Base-by-base conservation (phyloP, 1,140 invertebrate species). In the Littorina saxatilis region DNA sequence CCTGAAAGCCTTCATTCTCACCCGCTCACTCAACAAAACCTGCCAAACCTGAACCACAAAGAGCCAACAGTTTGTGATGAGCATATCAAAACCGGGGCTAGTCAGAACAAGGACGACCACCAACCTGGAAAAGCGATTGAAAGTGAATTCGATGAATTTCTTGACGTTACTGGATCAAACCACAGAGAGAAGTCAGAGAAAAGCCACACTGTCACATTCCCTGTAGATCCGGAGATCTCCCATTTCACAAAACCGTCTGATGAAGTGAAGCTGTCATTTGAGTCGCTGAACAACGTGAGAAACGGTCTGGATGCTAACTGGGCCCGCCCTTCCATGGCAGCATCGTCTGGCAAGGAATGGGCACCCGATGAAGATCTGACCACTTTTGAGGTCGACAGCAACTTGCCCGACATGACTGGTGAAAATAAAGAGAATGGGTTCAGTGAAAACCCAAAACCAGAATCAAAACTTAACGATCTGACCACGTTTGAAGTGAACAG, bases 111-210 rank as follows among this genome's bases (percentile, higher is more conserved):
- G 43, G 5, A n/a, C n/a, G n/a, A n/a, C n/a, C n/a, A n/a, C 5
- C 7, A 47, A 47, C 43, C 43, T 47, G 35, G 29, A 9, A 35
- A 29, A 23, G 61, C 11, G 61, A 63, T 2, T 63, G 27, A 35
- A 15, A 32, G 23, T 3, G 66, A 68, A 7, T 80, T 27, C 35
- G 68, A 80, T 50, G 78, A 80, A 20, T 70, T 72, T 37, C 63
- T 80, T 23, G 78, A 80, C 50, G 52, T 73, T 15, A 61, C 50
- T 50, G 68, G 68, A 11, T 55, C 40, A n/a, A 77, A 52, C 75
- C 4, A 29, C 68, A 72, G 7, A 7, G 39, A 50, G 13, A 73
- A 50, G 29, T 29, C 20, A 20, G 17, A 2, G 13, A 23, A 43
- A 29, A 20, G 39, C 27, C 29, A 52, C 73, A 47, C 73, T 32